These are phyloP conservation scores for Pycnomerus fuliginosus DNA, from an alignment of 2,888 invertebrate genomes.

Conservation along the genomic window DNA sequence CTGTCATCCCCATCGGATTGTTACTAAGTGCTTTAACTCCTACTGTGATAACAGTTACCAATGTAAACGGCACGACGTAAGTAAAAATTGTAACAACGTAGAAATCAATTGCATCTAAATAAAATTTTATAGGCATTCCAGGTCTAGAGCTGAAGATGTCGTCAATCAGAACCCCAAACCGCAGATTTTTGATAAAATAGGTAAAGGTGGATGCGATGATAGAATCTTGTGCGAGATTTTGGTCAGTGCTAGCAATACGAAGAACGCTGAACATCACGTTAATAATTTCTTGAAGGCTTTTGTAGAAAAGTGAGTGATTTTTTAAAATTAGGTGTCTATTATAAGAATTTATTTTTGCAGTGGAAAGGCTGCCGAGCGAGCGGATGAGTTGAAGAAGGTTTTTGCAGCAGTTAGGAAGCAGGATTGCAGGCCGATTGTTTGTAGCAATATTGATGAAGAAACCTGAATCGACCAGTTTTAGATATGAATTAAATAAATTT, in stretches of 20 bases:
- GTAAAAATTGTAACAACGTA: constrained; percentile 19
- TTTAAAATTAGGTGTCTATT: constrained; percentile 1
- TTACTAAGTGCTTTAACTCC: constrained; percentile 71
- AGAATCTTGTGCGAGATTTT: constrained; percentile 46
- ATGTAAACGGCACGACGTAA: constrained; percentile 48
- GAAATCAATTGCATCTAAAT: background rate
- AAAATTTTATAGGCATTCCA: constrained; percentile 25
- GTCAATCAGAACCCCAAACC: constrained; percentile 27
- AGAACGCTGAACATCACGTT: constrained; percentile 42
- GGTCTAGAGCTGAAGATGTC: constrained; percentile 32
- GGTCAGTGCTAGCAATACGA: constrained; percentile 39
- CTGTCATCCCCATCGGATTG: constrained; percentile 70
- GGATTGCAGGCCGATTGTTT: constrained; percentile 44
- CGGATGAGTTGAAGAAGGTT: constrained; percentile 45
- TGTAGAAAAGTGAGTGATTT: constrained; percentile 40
- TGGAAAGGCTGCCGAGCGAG: constrained; percentile 39
- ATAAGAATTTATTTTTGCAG: constrained; percentile 35
- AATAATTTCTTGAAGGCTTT: constrained; percentile 45
- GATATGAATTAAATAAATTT: too few species aligned
- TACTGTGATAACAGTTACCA: constrained; percentile 61
- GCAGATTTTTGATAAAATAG: constrained; percentile 34
- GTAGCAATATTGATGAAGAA: constrained; percentile 32
- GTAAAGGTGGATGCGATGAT: constrained; percentile 42
- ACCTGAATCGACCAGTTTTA: too few species aligned
- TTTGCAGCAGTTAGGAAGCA: constrained; percentile 47